Evolutionary conservation across 2,113 vertebrate genomes (phyloP), one percentile per base, ranked within the genome.

Genomic region (Sorex araneus): DNA sequence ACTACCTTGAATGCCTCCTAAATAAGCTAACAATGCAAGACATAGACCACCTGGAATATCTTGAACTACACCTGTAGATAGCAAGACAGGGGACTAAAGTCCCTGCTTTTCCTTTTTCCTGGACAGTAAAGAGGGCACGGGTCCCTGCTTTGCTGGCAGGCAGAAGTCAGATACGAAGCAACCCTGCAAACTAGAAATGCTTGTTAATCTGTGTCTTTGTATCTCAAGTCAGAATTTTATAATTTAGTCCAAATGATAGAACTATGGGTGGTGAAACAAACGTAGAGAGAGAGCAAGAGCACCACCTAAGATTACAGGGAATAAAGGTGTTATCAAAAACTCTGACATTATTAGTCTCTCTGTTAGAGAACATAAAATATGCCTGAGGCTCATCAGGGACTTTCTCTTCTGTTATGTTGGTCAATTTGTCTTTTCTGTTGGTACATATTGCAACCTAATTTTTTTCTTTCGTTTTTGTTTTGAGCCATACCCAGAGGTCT

Each of bases 171-270:
- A 50, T 82, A 2, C 70, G 34, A 66, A 25, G 43, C 87, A n/a
- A 79, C 69, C 76, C 30, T 32, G 25, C 50, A 84, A 25, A 84
- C 73, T 67, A 34, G 25, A 78, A 57, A 34, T 70, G 27, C 43
- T 70, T 32, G 32, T 66, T 84, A 40, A n/a, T 63, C 64, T 54
- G 13, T 32, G 27, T 43, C 8, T 82, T 95, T 66, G 88, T 21
- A 81, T 83, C 78, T 81, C 67, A 84, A 57, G 15, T 50, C 63
- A 74, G 47, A 84, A 94, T 81, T 45, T 45, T 63, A 16, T 80
- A 28, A 54, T 16, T 8, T 40, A n/a, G 25, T 60, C 71, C 54
- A 60, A 0, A 21, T 45, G 30, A 60, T 36, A 71, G 15, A 66
- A 9, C 75, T 50, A 32, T 11, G 40, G 64, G 30, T 74, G 30